Evolutionary conservation across 2,888 invertebrate species (phyloP), one percentile per base, ranked within the genome.

Genomic region (Boloria selene): DNA sequence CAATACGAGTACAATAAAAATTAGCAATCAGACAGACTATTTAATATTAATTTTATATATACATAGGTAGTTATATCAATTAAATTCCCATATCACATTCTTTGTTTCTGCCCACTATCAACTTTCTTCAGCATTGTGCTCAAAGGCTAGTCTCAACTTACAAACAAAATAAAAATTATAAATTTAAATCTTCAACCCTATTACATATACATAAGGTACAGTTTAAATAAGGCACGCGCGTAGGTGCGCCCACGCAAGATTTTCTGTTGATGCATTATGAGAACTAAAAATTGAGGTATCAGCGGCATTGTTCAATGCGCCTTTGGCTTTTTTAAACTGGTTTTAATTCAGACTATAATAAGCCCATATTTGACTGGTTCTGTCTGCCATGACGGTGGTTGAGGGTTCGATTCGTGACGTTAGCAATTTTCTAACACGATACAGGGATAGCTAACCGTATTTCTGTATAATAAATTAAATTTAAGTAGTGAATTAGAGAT

Each of bases 221-320:
- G 14, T 54, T 14, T 62, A 50, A 38, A 14, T 17, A 26, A 6
- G 42, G 5, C 38, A 58, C 53, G 69, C 70, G 69, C 70, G 76
- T 74, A 72, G 77, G 74, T 62, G 75, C 79, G 71, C 80, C 80
- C 74, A 79, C 80, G 75, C 70, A 53, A 70, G 45, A 61, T 54
- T 69, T 71, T 70, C 58, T 74, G 75, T 72, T 75, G 78, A 79
- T 74, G 74, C 76, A 77, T 67, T 72, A 67, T 76, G 79, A 72
- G 79, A 79, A 77, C 70, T 67, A 68, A 71, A 72, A 77, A 72
- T 49, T 69, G 72, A 72, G 55, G 55, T 61, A 70, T 75, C 74
- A 75, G 75, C 73, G 65, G 68, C 70, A 65, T 70, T 49, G 49
- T 45, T 45, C 4, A 13, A 56, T n/a, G 56, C 56, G 31, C 31